phyloP scores from a whole-genome alignment of 2,888 invertebrate species.

The Helicoverpa assulta region DNA sequence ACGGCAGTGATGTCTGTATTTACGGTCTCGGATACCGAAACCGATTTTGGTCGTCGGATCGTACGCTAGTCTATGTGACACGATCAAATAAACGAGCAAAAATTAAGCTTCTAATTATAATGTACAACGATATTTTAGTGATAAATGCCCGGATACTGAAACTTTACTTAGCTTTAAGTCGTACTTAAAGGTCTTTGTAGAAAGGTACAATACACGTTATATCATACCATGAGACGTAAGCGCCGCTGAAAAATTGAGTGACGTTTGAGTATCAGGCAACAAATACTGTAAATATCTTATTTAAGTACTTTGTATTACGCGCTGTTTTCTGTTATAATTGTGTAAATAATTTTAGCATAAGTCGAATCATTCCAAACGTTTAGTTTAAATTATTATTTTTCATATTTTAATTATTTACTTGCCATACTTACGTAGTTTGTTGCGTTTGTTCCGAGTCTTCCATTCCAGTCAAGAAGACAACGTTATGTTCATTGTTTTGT shows the following conservation, averaged over 20 bases:
- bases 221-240: not conserved
- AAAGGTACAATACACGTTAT: not conserved
- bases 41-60: constrained; percentile 34
- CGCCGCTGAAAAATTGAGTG: not conserved
- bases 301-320: constrained; percentile 68
- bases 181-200: not conserved
- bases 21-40: constrained; percentile 51
- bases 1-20: constrained; percentile 48
- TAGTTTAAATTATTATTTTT: constrained; percentile 86
- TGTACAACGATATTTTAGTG: constrained; percentile 66
- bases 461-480: constrained; percentile 79
- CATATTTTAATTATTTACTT: constrained; percentile 87
- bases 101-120: constrained; percentile 44
- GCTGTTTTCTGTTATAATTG: constrained; percentile 84
- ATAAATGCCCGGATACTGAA: constrained; percentile 26
- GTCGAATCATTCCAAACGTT: constrained; percentile 86
- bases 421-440: constrained; percentile 86
- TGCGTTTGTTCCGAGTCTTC: constrained; percentile 83
- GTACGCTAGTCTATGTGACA: constrained; percentile 57
- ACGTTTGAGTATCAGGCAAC: constrained; percentile 18
- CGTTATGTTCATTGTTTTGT: constrained; percentile 85
- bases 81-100: constrained; percentile 53
- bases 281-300: constrained; percentile 71
- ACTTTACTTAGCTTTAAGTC: not conserved
- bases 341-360: constrained; percentile 85